Evolutionary conservation across 2,797 vertebrate genomes (phyloP).

Genomic region (Paratrypauchen microcephalus): DNA sequence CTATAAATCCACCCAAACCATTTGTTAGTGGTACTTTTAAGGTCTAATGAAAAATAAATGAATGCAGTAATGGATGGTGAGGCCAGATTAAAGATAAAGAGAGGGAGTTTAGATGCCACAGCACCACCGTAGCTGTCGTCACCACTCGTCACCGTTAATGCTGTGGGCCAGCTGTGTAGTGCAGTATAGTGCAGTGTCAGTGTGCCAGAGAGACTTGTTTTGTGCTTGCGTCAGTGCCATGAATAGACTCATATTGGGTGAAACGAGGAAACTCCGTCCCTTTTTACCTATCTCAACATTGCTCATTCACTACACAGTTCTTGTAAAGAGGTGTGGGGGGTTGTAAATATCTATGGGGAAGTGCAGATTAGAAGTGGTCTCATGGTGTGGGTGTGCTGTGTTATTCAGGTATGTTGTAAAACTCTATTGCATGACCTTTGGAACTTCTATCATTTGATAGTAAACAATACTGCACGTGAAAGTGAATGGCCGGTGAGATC

Average conservation of each 20-base stretch:
- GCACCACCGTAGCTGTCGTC: conserved; percentile 39
- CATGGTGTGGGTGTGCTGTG: conserved; percentile 16
- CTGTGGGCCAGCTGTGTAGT: conserved; percentile 34
- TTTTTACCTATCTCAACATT: conserved; percentile 16
- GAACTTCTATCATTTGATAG: not conserved
- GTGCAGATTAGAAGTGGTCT: conserved; percentile 37
- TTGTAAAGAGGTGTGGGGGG: conserved; percentile 29
- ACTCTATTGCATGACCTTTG: conserved; percentile 45
- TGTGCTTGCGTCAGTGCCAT: conserved; percentile 57
- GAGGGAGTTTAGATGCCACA: not conserved
- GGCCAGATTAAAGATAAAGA: conserved; percentile 6
- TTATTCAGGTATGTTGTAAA: conserved; percentile 19
- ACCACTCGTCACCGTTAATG: conserved; percentile 46
- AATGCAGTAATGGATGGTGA: conserved; percentile 23
- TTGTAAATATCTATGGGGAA: conserved; percentile 45
- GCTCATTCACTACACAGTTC: conserved; percentile 42
- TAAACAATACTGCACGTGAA: not conserved
- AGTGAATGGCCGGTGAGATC: not conserved
- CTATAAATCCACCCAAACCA: conserved; percentile 12
- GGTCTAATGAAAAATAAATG: conserved; percentile 48
- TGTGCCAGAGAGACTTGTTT: conserved; percentile 20
- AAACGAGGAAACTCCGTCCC: conserved; percentile 57
- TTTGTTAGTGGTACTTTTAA: conserved; percentile 40
- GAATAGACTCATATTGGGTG: conserved; percentile 48
- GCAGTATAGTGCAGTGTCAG: conserved; percentile 13